Evolutionary conservation across 1,140 invertebrate genomes (phyloP), one percentile per base, ranked within the genome.

Genomic region (Myzus persicae): DNA sequence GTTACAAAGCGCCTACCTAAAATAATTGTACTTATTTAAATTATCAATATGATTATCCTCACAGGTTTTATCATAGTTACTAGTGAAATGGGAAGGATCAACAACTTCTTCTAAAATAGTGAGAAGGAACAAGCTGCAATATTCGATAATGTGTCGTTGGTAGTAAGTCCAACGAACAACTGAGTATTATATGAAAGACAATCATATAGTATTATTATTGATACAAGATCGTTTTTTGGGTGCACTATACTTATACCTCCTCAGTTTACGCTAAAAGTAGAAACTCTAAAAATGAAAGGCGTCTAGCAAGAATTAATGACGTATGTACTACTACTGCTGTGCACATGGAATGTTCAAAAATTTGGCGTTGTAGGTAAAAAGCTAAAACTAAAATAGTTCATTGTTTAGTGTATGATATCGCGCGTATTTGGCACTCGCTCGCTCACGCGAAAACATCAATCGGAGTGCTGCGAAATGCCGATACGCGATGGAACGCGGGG

Each of bases 291-390:
- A 76, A 18, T 2, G 11, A n/a, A 76, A 76, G 7, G 18, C n/a
- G 14, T 76, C 31, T 18, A 18, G 14, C 31, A 76, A 76, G 14
- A 76, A 76, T 76, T n/a, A n/a, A n/a, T n/a, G 31, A n/a, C 31
- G 31, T 76, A 8, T n/a, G 22, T 14, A 6, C 31, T 7, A 22
- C 18, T 48, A 6, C 48, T 51, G 22, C 20, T 18, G n/a, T 6
- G 59, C 1, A n/a, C 14, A n/a, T 18, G n/a, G 59, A 76, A 76
- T 76, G 59, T 76, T n/a, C 59, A 14, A 18, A n/a, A 67, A n/a
- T 76, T 76, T 76, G 59, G 59, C 59, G n/a, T n/a, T 76, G 59
- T 76, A 76, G n/a, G 59, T 76, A 76, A 76, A 76, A 67, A 67
- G n/a, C 59, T 76, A 76, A 76, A 76, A 76, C 59, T 76, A 76